Conservation (phyloP, 2,888 invertebrate genomes). For the Ophonus ardosiacus region DNA sequence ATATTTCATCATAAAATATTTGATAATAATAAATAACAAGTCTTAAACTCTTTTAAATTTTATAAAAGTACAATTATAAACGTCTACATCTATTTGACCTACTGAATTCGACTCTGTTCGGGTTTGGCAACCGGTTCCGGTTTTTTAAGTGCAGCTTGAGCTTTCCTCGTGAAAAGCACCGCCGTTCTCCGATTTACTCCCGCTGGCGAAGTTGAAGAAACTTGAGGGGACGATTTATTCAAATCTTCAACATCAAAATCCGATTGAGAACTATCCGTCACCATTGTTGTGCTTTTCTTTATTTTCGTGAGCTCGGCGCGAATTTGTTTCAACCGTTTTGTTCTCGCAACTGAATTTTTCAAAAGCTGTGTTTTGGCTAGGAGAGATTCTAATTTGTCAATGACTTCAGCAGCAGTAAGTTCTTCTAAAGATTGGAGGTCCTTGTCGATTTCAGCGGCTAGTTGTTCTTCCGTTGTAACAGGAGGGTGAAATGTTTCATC, state of each 20-base stretch:
- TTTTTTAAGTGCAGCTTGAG: slow-evolving; percentile 73
- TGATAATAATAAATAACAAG: slow-evolving; percentile 36
- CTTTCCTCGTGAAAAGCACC: slow-evolving; percentile 87
- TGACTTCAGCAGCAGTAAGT: slow-evolving; percentile 73
- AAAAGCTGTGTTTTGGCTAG: slow-evolving; percentile 81
- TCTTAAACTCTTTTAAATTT: slow-evolving; percentile 44
- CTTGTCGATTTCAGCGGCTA: slow-evolving; percentile 78
- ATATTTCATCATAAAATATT: slow-evolving; percentile 18
- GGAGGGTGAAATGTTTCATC: slow-evolving; percentile 70
- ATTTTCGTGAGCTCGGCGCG: slow-evolving; percentile 79
- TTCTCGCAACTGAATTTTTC: slow-evolving; percentile 79
- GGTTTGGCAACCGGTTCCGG: slow-evolving; percentile 38
- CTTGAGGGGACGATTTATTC: slow-evolving; percentile 71
- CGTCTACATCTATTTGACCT: slow-evolving; percentile 37
- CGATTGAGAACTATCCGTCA: slow-evolving; percentile 73
- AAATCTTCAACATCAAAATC: slow-evolving; percentile 72
- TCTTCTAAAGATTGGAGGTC: slow-evolving; percentile 76
- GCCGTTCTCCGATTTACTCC: slow-evolving; percentile 85
- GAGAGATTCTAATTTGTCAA: slow-evolving; percentile 79
- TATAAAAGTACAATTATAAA: slow-evolving; percentile 19
- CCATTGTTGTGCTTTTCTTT: slow-evolving; percentile 72
- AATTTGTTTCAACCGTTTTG: slow-evolving; percentile 79
- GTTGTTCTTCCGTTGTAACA: slow-evolving; percentile 74
- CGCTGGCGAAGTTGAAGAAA: slow-evolving; percentile 74
- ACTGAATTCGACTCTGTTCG: slow-evolving; percentile 61